Base-by-base conservation (phyloP, 2,888 invertebrate species). In the Rhamnusium bicolor region DNA sequence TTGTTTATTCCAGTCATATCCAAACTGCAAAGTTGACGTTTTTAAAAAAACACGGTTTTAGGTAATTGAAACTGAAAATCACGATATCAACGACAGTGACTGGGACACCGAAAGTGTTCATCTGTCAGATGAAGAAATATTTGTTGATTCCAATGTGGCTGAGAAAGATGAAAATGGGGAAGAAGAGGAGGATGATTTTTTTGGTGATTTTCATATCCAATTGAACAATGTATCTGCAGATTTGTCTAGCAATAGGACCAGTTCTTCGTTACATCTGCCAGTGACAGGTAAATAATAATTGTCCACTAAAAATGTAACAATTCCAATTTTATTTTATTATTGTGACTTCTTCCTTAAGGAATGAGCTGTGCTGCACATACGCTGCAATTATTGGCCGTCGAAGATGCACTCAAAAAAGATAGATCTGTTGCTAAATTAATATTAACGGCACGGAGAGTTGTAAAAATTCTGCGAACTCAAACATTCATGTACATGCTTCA, bases 361-460 rank as follows among this genome's bases (percentile, higher is more conserved):
- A 66, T 51, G 65, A 14, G 32, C n/a, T 66, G 53, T 66, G 65
- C 53, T 66, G 65, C 65, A 51, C 54, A 66, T 53, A 66, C 53
- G 14, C 29, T 66, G 1, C 54, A 66, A 14, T 29, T n/a, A n/a
- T n/a, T 66, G 14, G 53, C 65, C 51, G 18, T 66, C 12, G 40
- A 66, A 16, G 53, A 66, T 53, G 65, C 53, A 27, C 32, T 66
- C 29, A 51, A 40, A 16, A 27, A 66, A 16, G 65, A 66, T n/a
- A 24, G n/a, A 16, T 4, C 21, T 12, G 24, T 54, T 54, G 24
- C 21, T 24, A 54, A 54, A 14, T 54, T 54, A 54, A 54, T 54
- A 14, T 54, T 66, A 53, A n/a, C 16, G 53, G 8, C 40, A 32
- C 7, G 53, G n/a, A 65, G 7, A 18, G 27, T 65, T 16, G 51